These are phyloP conservation scores for Albula glossodonta DNA, from an alignment of 2,113 vertebrate species.

Conservation along the genomic window DNA sequence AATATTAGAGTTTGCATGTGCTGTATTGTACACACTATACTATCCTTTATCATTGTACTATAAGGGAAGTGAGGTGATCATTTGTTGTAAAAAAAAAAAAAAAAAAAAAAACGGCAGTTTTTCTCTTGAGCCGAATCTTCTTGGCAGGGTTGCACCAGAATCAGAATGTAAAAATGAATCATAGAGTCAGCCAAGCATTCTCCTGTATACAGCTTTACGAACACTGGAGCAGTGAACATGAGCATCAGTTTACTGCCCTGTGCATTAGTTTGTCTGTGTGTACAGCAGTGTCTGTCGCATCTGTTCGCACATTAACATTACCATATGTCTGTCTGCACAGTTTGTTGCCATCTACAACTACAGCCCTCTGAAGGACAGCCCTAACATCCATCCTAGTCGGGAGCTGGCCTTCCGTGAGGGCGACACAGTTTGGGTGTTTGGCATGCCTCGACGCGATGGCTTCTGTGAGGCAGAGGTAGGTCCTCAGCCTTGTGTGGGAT, in stretches of 20 bases:
- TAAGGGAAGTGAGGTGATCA: too few relatives aligned
- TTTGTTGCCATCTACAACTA: conserved; percentile 45
- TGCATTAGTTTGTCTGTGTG: background rate
- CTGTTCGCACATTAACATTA: background rate
- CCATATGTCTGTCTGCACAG: conserved; percentile 19
- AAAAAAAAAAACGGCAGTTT: too few relatives aligned
- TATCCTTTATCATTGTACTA: too few relatives aligned
- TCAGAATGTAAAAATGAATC: too few relatives aligned
- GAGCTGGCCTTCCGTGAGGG: conserved; percentile 33
- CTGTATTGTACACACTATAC: too few relatives aligned
- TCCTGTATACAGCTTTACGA: too few relatives aligned
- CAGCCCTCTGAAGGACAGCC: conserved; percentile 43
- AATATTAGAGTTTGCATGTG: too few relatives aligned
- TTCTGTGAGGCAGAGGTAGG: conserved; percentile 52
- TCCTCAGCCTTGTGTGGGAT: conserved; percentile 25
- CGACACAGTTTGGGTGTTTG: conserved; percentile 33
- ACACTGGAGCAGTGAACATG: background rate
- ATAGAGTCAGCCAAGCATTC: background rate
- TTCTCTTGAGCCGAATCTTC: too few relatives aligned
- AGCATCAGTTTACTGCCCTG: background rate
- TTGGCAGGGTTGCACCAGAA: too few relatives aligned
- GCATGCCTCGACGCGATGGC: conserved; percentile 28
- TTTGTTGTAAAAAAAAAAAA: too few relatives aligned
- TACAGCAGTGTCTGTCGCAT: background rate
- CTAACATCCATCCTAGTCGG: conserved; percentile 50